Conservation (phyloP, 2,113 vertebrate species). For the Chaetops frenatus region DNA sequence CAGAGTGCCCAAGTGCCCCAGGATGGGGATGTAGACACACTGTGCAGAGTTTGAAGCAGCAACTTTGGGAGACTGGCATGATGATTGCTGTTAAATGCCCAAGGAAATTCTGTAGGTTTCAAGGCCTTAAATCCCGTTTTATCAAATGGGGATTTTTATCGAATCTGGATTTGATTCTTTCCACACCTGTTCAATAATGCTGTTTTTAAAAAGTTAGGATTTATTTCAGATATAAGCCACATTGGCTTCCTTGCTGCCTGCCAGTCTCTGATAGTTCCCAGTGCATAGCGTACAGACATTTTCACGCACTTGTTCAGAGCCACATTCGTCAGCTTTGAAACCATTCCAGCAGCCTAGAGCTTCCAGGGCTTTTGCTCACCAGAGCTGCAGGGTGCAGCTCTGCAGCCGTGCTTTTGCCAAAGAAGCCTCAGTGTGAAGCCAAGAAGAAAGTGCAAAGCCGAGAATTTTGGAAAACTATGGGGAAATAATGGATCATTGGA, state of each 20-base stretch:
- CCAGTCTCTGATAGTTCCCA: not conserved
- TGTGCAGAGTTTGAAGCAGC: not conserved
- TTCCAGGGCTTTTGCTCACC: not conserved
- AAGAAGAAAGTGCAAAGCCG: not conserved
- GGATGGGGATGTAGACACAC: not conserved
- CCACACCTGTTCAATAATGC: not conserved
- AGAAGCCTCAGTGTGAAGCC: not conserved
- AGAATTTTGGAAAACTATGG: not conserved
- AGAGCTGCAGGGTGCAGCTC: not conserved
- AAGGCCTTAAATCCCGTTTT: not conserved
- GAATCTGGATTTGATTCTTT: not conserved
- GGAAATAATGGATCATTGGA: not conserved
- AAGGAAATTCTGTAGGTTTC: not conserved
- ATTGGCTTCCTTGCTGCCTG: rapidly evolving
- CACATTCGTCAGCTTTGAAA: not conserved
- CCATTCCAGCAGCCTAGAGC: not conserved
- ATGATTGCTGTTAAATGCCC: not conserved
- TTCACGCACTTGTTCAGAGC: not conserved
- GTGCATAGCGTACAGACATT: rapidly evolving
- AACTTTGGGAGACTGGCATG: not conserved
- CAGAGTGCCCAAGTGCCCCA: not conserved
- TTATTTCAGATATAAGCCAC: not conserved
- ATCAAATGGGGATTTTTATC: not conserved
- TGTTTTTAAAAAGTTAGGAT: not conserved
- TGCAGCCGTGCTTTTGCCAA: not conserved